phyloP scores from a whole-genome alignment of 2,113 vertebrate species.

The Strix aluco region DNA sequence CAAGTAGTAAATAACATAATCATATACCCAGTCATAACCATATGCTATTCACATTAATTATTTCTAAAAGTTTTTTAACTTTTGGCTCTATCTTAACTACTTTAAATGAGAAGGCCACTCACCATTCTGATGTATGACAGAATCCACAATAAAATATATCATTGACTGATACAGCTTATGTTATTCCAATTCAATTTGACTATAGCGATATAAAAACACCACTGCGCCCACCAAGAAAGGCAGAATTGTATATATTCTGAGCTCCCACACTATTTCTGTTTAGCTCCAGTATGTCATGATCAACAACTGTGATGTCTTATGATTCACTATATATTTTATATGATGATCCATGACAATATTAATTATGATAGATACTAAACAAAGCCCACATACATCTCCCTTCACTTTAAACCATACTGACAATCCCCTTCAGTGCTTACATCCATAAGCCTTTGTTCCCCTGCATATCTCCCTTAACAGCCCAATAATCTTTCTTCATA shows the following conservation, averaged over 20 bases:
- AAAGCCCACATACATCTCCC: neutral
- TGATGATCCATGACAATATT: neutral
- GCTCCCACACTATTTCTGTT: neutral
- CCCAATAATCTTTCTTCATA: constrained; percentile 60
- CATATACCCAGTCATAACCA: neutral
- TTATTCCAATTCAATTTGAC: neutral
- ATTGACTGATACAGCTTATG: neutral
- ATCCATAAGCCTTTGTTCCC: constrained; percentile 56
- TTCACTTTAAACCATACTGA: constrained; percentile 4
- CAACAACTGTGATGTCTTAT: neutral
- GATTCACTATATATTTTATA: neutral
- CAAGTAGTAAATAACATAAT: neutral
- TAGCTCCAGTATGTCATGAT: neutral
- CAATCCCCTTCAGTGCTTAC: neutral
- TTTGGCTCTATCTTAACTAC: neutral
- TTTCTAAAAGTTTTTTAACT: neutral
- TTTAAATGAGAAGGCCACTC: neutral
- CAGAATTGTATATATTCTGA: neutral
- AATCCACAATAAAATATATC: neutral
- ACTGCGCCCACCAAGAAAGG: neutral
- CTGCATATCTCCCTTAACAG: constrained; percentile 41
- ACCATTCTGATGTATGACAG: neutral
- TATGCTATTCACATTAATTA: neutral
- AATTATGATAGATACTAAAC: constrained; percentile 32
- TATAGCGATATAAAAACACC: neutral